Percentiles rank a stretch among this genome's conserved stretches.
phyloP scores from a whole-genome alignment of 2,797 vertebrate species.

The Crocodylus rhombifer region DNA sequence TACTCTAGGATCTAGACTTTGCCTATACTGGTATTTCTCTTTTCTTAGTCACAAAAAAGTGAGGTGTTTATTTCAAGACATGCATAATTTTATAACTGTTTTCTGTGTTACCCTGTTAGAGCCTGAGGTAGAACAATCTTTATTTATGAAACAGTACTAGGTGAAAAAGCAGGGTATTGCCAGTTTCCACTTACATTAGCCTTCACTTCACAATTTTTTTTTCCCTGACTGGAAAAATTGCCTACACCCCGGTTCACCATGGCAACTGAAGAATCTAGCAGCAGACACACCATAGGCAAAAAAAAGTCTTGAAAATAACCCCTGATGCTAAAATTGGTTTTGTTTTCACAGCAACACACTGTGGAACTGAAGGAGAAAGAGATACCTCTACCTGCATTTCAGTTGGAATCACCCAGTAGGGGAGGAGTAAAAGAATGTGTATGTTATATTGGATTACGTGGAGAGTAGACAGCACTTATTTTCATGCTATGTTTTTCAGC shows the following conservation, averaged over 20 bases:
- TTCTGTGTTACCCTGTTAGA: not conserved
- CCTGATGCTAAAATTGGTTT: slow-evolving; percentile 80
- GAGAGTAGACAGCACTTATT: slow-evolving; percentile 60
- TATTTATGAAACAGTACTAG: not conserved
- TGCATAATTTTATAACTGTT: not conserved
- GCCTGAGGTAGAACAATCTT: not conserved
- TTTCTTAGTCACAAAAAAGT: not conserved
- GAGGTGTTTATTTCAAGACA: not conserved
- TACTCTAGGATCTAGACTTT: not conserved
- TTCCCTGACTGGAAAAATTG: slow-evolving; percentile 71
- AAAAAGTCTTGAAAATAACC: slow-evolving; percentile 76
- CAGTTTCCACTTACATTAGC: slow-evolving; percentile 68
- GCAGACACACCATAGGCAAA: slow-evolving; percentile 74
- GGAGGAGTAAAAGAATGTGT: slow-evolving; percentile 23
- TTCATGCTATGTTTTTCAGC: slow-evolving; percentile 59
- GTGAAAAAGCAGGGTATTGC: slow-evolving; percentile 22
- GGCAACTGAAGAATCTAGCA: slow-evolving; percentile 81
- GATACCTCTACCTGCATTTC: slow-evolving; percentile 62
- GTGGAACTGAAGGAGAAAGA: slow-evolving; percentile 36
- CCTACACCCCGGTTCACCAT: slow-evolving; percentile 80
- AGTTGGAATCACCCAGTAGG: slow-evolving; percentile 63
- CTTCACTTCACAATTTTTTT: slow-evolving; percentile 76
- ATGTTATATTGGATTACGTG: slow-evolving; percentile 31
- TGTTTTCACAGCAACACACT: slow-evolving; percentile 76
- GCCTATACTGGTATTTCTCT: not conserved